Evolutionary conservation across 2,797 vertebrate genomes (phyloP), one percentile per base, ranked within the genome.

Genomic region (Gymnodraco acuticeps): DNA sequence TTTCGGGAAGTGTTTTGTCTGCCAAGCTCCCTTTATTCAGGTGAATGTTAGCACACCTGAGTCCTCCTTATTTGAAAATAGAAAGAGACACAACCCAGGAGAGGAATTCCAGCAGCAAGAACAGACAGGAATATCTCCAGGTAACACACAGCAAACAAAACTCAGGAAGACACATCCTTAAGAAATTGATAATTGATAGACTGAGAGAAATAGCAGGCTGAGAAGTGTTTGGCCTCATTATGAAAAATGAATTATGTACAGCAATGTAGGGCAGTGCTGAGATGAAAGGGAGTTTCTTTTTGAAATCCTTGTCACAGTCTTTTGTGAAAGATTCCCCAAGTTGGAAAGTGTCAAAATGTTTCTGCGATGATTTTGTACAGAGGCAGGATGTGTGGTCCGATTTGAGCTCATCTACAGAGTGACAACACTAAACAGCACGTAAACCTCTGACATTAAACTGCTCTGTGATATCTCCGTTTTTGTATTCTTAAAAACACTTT

Each of bases 371-470:
- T 67, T 83, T 55, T 78, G 69, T 19, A 69, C 64, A 84, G 65
- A 87, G 48, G 42, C 83, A 17, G 17, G 38, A 88, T 96, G 96
- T 97, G 97, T 97, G 97, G 97, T 96, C 97, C 78, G 77, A 81
- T 87, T 91, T 93, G 94, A 95, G 93, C 94, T 95, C 95, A 93
- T 95, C 88, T 71, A 50, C 41, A 67, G 20, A 90, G 89, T 88
- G 92, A 95, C 94, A 89, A 95, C 91, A 92, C 91, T 90, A 83
- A 95, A 87, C 94, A 95, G 92, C 91, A 93, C 90, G 92, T 95
- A 95, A 95, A 93, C 93, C 87, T 84, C 85, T 91, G 93, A 93
- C 88, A 93, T 86, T 84, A 78, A 88, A 89, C 76, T 86, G 81
- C 62, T 88, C 89, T 90, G 89, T 45, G 64, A 82, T 87, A 86